These are phyloP conservation scores for Chloroceryle inda DNA, from an alignment of 2,797 vertebrate genomes.

Conservation along the genomic window DNA sequence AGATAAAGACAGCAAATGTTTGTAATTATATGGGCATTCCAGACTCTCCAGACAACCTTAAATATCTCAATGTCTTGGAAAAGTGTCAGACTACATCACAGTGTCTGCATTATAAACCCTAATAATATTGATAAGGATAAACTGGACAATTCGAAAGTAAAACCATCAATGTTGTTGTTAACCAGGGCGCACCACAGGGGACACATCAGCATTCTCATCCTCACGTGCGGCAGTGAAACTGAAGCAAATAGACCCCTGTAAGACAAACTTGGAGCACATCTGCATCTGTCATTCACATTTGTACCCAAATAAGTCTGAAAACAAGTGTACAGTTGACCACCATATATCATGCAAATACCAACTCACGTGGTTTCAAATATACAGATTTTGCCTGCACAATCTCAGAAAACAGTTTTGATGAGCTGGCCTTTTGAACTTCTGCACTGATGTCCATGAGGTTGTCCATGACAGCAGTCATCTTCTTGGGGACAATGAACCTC, in stretches of 20 bases:
- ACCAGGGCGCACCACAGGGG: background rate
- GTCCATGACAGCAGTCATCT: background rate
- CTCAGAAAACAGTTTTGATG: background rate
- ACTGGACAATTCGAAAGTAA: background rate
- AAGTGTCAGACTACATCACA: background rate
- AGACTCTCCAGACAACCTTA: conserved; percentile 17
- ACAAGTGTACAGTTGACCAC: background rate
- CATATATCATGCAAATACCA: background rate
- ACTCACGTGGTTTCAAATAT: background rate
- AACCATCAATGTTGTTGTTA: background rate
- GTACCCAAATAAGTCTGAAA: background rate
- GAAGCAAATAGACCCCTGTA: background rate
- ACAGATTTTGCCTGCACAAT: background rate
- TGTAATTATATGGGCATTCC: conserved; percentile 18
- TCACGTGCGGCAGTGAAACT: background rate
- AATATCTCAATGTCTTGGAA: conserved; percentile 32
- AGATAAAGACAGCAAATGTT: conserved; percentile 51
- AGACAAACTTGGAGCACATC: background rate
- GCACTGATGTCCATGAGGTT: background rate
- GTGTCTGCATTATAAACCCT: background rate
- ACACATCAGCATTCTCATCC: background rate
- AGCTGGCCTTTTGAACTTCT: background rate
- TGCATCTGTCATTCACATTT: background rate
- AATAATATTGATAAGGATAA: background rate
- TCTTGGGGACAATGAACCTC: background rate